Conservation (phyloP, 2,113 vertebrate species). For the Stigmatopora nigra region DNA sequence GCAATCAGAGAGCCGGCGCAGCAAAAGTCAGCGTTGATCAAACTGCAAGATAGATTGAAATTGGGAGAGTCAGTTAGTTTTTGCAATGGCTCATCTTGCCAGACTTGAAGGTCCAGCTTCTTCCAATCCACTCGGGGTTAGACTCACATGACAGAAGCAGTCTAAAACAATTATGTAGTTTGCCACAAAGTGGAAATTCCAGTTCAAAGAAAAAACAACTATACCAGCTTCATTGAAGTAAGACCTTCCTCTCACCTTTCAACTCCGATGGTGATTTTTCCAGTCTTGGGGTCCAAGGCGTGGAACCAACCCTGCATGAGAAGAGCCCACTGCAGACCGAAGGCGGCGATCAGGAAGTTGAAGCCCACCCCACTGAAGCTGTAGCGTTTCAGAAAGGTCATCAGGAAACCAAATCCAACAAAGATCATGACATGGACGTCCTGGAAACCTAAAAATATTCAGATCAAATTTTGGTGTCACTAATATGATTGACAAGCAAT, state of each 20-base stretch:
- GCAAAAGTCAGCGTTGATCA: conserved; percentile 96
- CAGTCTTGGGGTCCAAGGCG: conserved; percentile 49
- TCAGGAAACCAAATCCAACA: conserved; percentile 95
- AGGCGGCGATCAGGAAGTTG: conserved; percentile 90
- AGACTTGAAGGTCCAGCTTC: conserved; percentile 7
- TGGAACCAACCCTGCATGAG: conserved; percentile 96
- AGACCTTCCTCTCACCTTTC: conserved; percentile 71
- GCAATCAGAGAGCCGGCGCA: conserved; percentile 85
- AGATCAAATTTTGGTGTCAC: neutral
- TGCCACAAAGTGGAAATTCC: neutral
- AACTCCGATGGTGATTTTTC: conserved; percentile 78
- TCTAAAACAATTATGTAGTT: neutral
- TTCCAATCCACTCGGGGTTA: neutral
- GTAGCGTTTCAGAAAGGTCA: conserved; percentile 93
- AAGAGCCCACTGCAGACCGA: conserved; percentile 95
- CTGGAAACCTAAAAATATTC: conserved; percentile 79
- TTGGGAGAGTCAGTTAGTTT: neutral
- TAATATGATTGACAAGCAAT: neutral
- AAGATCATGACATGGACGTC: conserved; percentile 98
- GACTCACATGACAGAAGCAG: neutral
- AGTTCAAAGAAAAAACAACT: neutral
- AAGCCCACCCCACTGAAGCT: conserved; percentile 86
- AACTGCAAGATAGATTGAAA: conserved; percentile 55
- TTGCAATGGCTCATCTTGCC: neutral
- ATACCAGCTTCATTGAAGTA: accelerated